Evolutionary conservation across 2,888 invertebrate species (phyloP).

Genomic region (Ophion ellenae): DNA sequence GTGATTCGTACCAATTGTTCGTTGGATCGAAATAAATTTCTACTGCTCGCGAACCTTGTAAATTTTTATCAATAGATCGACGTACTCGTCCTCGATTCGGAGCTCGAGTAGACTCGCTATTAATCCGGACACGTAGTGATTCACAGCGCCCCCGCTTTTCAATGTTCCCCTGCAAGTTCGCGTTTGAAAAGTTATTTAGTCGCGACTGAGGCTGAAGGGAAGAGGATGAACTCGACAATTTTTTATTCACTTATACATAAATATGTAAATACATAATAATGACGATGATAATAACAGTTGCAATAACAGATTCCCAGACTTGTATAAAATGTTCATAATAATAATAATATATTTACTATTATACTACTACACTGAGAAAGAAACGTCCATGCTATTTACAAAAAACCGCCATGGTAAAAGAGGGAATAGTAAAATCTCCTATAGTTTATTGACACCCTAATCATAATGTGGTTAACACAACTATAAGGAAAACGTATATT

Average conservation of each 20-base stretch:
- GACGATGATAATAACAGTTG: background rate
- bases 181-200: background rate
- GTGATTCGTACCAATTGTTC: background rate
- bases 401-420: too few relatives aligned
- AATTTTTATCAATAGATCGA: constrained; percentile 80
- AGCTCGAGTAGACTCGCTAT: constrained; percentile 85
- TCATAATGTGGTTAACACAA: too few relatives aligned
- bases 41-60: constrained; percentile 77
- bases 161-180: constrained; percentile 83
- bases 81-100: constrained; percentile 84
- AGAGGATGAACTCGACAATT: background rate
- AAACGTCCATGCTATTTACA: too few relatives aligned
- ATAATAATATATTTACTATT: too few relatives aligned
- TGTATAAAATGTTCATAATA: too few relatives aligned
- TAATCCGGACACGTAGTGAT: constrained; percentile 86
- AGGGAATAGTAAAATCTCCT: too few relatives aligned
- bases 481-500: too few relatives aligned
- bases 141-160: constrained; percentile 86
- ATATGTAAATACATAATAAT: background rate
- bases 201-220: too few relatives aligned
- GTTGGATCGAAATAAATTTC: background rate
- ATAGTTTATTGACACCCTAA: too few relatives aligned
- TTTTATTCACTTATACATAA: background rate
- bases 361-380: too few relatives aligned
- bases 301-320: too few relatives aligned